A percentile compares a stretch with the other conserved stretches of the same genome.
These are phyloP conservation scores for Rugalucina vietnamica DNA, from an alignment of 2,888 invertebrate species.

Conservation along the genomic window DNA sequence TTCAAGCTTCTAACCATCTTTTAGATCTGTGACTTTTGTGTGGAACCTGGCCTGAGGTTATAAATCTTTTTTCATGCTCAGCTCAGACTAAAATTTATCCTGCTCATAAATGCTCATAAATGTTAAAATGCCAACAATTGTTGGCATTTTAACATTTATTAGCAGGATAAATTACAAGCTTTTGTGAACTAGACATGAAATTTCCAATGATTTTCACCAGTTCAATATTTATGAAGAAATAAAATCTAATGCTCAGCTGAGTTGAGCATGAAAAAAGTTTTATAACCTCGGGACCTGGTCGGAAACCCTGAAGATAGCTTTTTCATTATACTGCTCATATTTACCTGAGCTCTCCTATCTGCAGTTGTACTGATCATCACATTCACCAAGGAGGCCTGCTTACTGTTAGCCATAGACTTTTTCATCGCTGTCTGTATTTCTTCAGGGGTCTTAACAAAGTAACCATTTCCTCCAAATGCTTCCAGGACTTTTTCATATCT, in stretches of 20 bases:
- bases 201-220: background rate
- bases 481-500: slow-evolving; percentile 96
- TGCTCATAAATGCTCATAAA: too few relatives aligned
- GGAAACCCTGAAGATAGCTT: too few relatives aligned
- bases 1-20: too few relatives aligned
- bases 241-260: background rate
- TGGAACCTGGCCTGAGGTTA: too few relatives aligned
- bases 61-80: too few relatives aligned
- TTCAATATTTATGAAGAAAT: background rate
- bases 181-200: background rate
- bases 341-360: slow-evolving; percentile 93
- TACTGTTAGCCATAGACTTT: slow-evolving; percentile 88
- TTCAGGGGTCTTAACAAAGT: slow-evolving; percentile 91
- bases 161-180: background rate
- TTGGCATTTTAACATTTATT: background rate
- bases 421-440: slow-evolving; percentile 90
- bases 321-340: too few relatives aligned
- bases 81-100: too few relatives aligned
- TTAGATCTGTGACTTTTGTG: too few relatives aligned
- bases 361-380: slow-evolving; percentile 94
- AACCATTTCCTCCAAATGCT: slow-evolving; percentile 92
- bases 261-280: background rate
- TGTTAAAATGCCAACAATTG: too few relatives aligned
- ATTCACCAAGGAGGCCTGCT: slow-evolving; percentile 94
- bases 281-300: background rate